phyloP scores from a whole-genome alignment of 2,797 vertebrate genomes.

The Tarsius wallacei region DNA sequence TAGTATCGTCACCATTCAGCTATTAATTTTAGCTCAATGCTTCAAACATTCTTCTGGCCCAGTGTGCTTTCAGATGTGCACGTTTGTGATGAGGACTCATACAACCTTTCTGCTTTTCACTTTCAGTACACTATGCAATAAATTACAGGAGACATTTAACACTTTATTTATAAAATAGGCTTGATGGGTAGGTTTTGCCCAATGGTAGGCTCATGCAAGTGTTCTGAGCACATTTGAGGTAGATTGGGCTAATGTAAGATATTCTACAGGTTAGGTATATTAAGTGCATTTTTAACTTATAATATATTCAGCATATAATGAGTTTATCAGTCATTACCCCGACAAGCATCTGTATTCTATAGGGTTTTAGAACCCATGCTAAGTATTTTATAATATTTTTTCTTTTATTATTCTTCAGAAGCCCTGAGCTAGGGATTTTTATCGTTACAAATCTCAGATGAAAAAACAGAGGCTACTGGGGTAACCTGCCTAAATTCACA shows the following conservation, averaged over 20 bases:
- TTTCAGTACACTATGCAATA: not conserved
- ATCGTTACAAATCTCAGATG: not conserved
- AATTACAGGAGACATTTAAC: not conserved
- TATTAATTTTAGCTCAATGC: not conserved
- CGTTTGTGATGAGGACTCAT: not conserved
- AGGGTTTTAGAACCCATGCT: not conserved
- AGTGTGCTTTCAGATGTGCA: not conserved
- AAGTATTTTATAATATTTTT: rapidly evolving
- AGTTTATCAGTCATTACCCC: not conserved
- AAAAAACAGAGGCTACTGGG: not conserved
- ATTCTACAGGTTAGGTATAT: not conserved
- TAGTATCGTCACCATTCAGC: not conserved
- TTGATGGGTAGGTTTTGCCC: not conserved
- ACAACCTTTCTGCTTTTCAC: not conserved
- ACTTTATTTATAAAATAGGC: not conserved
- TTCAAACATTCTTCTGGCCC: not conserved
- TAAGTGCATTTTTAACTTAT: not conserved
- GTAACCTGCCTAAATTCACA: not conserved
- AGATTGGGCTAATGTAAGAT: not conserved
- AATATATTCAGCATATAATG: not conserved
- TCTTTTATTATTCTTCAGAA: not conserved
- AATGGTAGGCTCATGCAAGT: not conserved
- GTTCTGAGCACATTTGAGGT: not conserved
- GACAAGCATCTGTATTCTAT: not conserved
- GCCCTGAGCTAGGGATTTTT: not conserved